A percentile compares a stretch with the other conserved stretches of the same genome.
phyloP scores from a whole-genome alignment of 2,113 vertebrate species.

The Alces alces region DNA sequence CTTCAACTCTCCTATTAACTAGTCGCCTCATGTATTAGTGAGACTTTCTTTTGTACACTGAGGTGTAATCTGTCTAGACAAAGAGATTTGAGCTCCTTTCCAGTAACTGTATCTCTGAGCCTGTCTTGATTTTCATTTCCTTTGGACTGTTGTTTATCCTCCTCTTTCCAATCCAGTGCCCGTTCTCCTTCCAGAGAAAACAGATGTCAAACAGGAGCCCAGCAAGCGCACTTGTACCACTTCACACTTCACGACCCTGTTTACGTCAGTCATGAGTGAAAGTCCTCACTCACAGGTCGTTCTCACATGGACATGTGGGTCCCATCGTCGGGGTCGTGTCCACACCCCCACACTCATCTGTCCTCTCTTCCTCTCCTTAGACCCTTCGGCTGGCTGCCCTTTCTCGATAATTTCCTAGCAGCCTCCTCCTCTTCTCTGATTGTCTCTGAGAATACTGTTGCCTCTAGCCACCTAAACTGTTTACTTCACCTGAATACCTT shows the following conservation, averaged over 20 bases:
- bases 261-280: background rate
- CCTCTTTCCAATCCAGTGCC: background rate
- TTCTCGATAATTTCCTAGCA: accelerated
- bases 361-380: background rate
- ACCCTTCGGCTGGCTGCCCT: background rate
- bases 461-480: background rate
- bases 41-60: background rate
- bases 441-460: background rate
- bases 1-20: background rate
- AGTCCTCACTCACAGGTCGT: background rate
- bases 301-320: background rate
- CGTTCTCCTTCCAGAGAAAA: background rate
- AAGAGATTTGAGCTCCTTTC: background rate
- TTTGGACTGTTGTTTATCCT: background rate
- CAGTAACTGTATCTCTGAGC: background rate
- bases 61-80: background rate
- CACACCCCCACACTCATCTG: background rate
- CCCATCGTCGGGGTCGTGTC: accelerated
- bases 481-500: background rate
- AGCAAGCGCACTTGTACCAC: background rate
- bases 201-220: background rate
- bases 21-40: background rate
- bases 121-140: background rate
- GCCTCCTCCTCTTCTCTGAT: background rate
- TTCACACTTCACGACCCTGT: background rate